These are phyloP conservation scores for Siniperca knerii DNA, from an alignment of 2,113 vertebrate species.

Conservation along the genomic window DNA sequence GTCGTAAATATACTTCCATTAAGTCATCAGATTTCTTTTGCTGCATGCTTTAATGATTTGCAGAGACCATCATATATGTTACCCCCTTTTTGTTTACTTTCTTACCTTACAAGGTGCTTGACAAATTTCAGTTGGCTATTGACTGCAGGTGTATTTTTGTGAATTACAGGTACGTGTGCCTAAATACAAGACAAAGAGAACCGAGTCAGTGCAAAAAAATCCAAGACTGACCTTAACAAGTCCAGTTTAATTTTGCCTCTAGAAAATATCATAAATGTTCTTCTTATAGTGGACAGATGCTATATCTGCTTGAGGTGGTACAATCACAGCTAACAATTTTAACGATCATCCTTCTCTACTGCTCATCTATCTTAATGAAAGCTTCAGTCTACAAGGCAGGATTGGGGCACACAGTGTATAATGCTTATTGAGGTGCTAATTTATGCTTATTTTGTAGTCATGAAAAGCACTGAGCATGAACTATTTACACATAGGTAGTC, in stretches of 20 bases:
- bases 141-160: conserved; percentile 95
- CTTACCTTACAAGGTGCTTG: conserved; percentile 96
- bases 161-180: conserved; percentile 88
- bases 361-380: background rate
- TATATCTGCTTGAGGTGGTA: background rate
- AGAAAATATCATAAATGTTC: background rate
- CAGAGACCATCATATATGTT: background rate
- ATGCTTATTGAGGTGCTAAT: background rate
- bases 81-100: background rate
- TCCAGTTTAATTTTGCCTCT: background rate
- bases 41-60: background rate
- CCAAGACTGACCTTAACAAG: background rate
- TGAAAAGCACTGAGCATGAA: background rate
- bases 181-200: conserved; percentile 59
- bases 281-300: background rate
- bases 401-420: background rate
- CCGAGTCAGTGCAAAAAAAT: background rate
- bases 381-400: background rate
- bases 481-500: background rate
- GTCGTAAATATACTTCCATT: background rate
- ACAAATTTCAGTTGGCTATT: conserved; percentile 91
- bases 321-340: background rate
- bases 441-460: background rate
- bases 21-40: background rate
- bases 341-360: background rate